Evolutionary conservation across 1,140 invertebrate species (phyloP), one percentile per base, ranked within the genome.

Genomic region (Scaptomyza graminum): DNA sequence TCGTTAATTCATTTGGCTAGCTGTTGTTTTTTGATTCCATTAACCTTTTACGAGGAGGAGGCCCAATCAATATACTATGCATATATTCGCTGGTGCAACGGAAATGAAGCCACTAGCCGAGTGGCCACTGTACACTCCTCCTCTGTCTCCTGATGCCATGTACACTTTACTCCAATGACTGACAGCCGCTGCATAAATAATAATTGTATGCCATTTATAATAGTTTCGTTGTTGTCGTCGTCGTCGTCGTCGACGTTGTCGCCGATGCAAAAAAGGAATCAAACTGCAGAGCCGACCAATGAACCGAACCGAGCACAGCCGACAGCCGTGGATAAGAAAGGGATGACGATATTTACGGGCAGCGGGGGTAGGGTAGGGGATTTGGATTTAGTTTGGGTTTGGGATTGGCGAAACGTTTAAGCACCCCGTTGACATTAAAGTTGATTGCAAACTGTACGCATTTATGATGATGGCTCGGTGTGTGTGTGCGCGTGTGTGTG

Each of bases 381-480:
- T 47, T 3, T 3, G 18, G 18, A 22, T 22, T 22, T 22, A 22
- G 18, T 22, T 22, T 22, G 18, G 18, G 18, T 59, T 39, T n/a
- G n/a, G 13, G 18, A 34, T 59, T 47, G 15, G 59, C 39, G 74
- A 55, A 68, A 56, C 51, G 46, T 47, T 54, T 66, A 70, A 78
- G 75, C 74, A 77, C 70, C 76, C 64, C 74, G 69, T 76, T 67
- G 69, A 61, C 80, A 83, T 83, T 84, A 76, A 83, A 84, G 76
- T 83, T 83, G 80, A 83, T 83, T 84, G 81, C 80, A 84, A 83
- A 83, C 80, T 83, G 80, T 83, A 83, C 80, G 80, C 80, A 80
- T 84, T 83, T 83, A 67, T 66, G 65, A 71, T 60, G 44, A 56
- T 46, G 18, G 18, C 18, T 22, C 6, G 6, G 5, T 28, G 4